These are phyloP conservation scores for Arbacia lixula DNA, from an alignment of 53 echinoderm and acorn worm genomes.

Conservation along the genomic window DNA sequence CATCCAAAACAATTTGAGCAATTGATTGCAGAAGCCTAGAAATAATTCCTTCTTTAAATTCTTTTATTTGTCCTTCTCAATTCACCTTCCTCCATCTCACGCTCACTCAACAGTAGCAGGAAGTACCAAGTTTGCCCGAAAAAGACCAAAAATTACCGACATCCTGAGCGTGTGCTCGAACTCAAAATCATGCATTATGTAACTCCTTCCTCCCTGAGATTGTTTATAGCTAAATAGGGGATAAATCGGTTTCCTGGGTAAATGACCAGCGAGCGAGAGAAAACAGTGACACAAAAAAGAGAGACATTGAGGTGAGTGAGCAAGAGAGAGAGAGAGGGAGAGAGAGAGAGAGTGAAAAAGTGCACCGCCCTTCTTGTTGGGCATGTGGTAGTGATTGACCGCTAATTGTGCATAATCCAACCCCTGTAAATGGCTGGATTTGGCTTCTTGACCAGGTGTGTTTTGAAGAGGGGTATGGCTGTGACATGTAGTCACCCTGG, in stretches of 20 bases:
- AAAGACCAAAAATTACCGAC: constrained; percentile 57
- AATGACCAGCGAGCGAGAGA: background rate
- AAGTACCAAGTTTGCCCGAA: constrained; percentile 59
- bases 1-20: too few relatives aligned
- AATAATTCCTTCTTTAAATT: too few relatives aligned
- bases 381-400: constrained; percentile 41
- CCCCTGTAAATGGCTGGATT: too few relatives aligned
- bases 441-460: too few relatives aligned
- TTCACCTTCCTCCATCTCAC: background rate
- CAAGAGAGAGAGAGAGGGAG: too few relatives aligned
- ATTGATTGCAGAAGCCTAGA: too few relatives aligned
- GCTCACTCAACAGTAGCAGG: constrained; percentile 32
- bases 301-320: too few relatives aligned
- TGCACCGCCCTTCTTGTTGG: constrained; percentile 35
- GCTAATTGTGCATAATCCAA: too few relatives aligned
- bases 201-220: constrained; percentile 38
- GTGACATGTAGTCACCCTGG: too few relatives aligned
- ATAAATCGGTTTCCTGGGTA: constrained; percentile 49
- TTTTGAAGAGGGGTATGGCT: too few relatives aligned
- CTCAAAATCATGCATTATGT: constrained; percentile 50
- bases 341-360: too few relatives aligned
- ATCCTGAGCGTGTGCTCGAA: constrained; percentile 12
- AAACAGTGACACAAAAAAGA: background rate
- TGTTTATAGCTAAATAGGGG: constrained; percentile 49
- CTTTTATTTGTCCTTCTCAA: too few relatives aligned